phyloP scores from a whole-genome alignment of 2,888 invertebrate species.

The Fabriciana adippe region DNA sequence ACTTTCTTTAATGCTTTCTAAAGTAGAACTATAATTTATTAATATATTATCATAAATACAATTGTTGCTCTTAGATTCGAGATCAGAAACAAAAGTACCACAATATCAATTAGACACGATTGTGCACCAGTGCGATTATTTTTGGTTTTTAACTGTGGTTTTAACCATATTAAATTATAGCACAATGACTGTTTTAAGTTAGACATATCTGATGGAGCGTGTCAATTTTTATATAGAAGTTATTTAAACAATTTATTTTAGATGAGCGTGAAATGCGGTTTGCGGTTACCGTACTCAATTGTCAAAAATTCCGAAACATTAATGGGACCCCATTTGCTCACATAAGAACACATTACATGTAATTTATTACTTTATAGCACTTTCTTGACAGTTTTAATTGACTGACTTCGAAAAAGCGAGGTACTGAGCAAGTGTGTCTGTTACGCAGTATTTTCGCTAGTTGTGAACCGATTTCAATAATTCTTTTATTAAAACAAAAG shows the following conservation, averaged over 20 bases:
- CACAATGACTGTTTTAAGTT: slow-evolving; percentile 34
- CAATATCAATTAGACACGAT: background rate
- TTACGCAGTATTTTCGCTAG: too few relatives aligned
- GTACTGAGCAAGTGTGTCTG: too few relatives aligned
- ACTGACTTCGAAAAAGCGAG: too few relatives aligned
- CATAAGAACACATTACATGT: background rate
- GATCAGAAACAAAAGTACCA: background rate
- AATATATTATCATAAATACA: too few relatives aligned
- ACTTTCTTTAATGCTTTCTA: too few relatives aligned
- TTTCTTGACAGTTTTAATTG: too few relatives aligned
- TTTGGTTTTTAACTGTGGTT: background rate
- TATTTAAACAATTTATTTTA: slow-evolving; percentile 19
- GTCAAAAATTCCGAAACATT: slow-evolving; percentile 18
- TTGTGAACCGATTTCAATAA: too few relatives aligned
- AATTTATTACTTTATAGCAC: too few relatives aligned
- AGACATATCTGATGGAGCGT: slow-evolving; percentile 19
- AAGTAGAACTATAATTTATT: too few relatives aligned
- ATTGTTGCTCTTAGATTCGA: too few relatives aligned
- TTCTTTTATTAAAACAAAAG: too few relatives aligned
- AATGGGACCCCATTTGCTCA: slow-evolving; percentile 6
- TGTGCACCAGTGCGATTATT: background rate
- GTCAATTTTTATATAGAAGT: slow-evolving; percentile 17
- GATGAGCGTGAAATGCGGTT: slow-evolving; percentile 21
- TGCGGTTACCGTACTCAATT: slow-evolving; percentile 21
- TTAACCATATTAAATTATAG: slow-evolving; percentile 33